Base-by-base conservation (phyloP, 2,888 invertebrate species). In the Metacarcinus magister region DNA sequence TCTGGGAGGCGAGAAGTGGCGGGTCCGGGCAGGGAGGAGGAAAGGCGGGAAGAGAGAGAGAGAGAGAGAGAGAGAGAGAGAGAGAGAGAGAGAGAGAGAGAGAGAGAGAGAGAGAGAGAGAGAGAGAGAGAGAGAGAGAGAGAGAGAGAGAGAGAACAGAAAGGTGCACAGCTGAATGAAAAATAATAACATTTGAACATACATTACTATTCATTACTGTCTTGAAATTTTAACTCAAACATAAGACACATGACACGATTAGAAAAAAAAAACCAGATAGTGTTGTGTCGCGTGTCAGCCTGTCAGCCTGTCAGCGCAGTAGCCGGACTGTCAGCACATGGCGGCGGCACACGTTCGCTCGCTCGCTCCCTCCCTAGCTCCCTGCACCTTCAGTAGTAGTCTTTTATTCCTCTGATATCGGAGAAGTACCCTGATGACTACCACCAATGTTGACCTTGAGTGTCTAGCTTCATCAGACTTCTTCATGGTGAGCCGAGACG, bases 41-140 rank as follows among this genome's bases (percentile, higher is more conserved):
- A 82, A 39, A 48, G 82, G 75, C n/a, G 75, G 32, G 28, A 44
- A 75, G 43, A 43, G 54, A 23, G 75, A 46, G 87, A 87, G 67
- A 67, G 44, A n/a, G 44, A 44, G 32, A 46, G 44, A 44, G n/a
- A 28, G 32, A n/a, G 48, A 44, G 28, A 44, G 46, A 87, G 87
- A 46, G 67, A 44, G 92, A 54, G 60, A 60, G 44, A 54, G 44
- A 60, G 89, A 67, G 32, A 16, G 93, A 93, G 19, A 93, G 93
- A 60, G 28, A 91, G 39, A 39, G 28, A 92, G 44, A 87, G 48
- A 89, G 48, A 54, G 90, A 19, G 48, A 48, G 28, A 48, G 32
- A 28, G 48, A 89, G 94, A 87, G 94, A 54, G 28, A 43, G 60
- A 82, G 94, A 82, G 60, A 94, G 44, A 60, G 82, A 43, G 60